Evolutionary conservation across 2,888 invertebrate species (phyloP).

Genomic region (Gryllus longicercus): DNA sequence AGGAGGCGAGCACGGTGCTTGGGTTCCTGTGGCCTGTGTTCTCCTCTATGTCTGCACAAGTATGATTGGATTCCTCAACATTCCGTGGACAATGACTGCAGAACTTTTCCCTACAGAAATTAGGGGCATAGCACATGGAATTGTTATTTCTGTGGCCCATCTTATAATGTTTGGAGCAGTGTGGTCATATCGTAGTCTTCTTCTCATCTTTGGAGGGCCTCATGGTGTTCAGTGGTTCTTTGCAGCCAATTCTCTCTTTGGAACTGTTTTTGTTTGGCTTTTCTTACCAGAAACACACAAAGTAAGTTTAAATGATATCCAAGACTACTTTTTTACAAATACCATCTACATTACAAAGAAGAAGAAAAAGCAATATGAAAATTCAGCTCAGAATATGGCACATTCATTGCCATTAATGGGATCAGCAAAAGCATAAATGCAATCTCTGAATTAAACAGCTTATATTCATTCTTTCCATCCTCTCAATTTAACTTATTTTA

Average conservation of each 20-base stretch:
- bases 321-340: slow-evolving; percentile 47
- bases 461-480: no score
- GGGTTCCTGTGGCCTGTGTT: slow-evolving; percentile 53
- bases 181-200: slow-evolving; percentile 49
- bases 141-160: slow-evolving; percentile 57
- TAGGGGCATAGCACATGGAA: slow-evolving; percentile 57
- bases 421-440: neutral
- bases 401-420: neutral
- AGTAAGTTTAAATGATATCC: slow-evolving; percentile 50
- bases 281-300: slow-evolving; percentile 53
- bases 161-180: slow-evolving; percentile 57
- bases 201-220: slow-evolving; percentile 43
- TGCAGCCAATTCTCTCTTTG: slow-evolving; percentile 34
- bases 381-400: neutral
- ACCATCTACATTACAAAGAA: slow-evolving; percentile 26
- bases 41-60: slow-evolving; percentile 57
- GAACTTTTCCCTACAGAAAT: slow-evolving; percentile 61
- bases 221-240: slow-evolving; percentile 36
- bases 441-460: no score
- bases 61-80: slow-evolving; percentile 58
- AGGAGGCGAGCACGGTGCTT: slow-evolving; percentile 31
- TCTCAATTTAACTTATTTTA: no score
- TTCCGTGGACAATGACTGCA: slow-evolving; percentile 65
- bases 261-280: slow-evolving; percentile 48
- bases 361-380: slow-evolving; percentile 20